A percentile compares a stretch with the other conserved stretches of the same genome.
Conservation (phyloP, 2,797 vertebrate species). For the Poeciliopsis infans region DNA sequence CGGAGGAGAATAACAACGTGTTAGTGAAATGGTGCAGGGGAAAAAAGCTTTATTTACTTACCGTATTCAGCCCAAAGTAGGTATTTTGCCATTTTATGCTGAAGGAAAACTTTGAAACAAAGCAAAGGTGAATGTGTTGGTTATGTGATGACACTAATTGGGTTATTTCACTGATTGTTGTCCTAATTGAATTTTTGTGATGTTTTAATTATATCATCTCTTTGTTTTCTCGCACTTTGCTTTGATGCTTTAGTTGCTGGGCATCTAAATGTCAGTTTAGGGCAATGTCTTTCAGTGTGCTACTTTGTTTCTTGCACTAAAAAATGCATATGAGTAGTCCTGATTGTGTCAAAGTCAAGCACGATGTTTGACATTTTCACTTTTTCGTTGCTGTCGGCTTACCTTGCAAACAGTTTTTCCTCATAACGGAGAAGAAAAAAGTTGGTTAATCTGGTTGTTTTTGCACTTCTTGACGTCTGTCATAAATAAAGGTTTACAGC, state of each 20-base stretch:
- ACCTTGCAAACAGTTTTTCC: neutral
- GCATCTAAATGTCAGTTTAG: conserved; percentile 1
- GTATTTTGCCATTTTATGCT: conserved; percentile 40
- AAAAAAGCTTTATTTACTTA: conserved; percentile 24
- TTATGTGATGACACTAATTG: neutral
- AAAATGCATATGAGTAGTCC: neutral
- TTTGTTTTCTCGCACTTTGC: neutral
- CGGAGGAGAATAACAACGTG: conserved; percentile 47
- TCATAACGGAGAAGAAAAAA: neutral
- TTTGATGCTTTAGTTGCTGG: neutral
- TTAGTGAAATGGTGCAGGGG: conserved; percentile 24
- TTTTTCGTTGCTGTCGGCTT: neutral
- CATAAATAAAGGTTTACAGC: neutral
- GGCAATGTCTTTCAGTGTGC: neutral
- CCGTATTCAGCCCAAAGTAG: conserved; percentile 26
- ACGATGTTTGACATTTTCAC: neutral
- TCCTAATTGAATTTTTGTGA: neutral
- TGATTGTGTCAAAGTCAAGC: neutral
- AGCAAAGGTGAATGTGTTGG: neutral
- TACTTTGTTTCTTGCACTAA: neutral
- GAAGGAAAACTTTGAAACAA: neutral
- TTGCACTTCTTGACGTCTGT: neutral
- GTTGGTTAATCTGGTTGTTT: neutral
- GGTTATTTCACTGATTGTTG: neutral
- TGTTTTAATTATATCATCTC: neutral